Evolutionary conservation across 2,888 invertebrate species (phyloP).

Genomic region (Argyresthia goedartella): DNA sequence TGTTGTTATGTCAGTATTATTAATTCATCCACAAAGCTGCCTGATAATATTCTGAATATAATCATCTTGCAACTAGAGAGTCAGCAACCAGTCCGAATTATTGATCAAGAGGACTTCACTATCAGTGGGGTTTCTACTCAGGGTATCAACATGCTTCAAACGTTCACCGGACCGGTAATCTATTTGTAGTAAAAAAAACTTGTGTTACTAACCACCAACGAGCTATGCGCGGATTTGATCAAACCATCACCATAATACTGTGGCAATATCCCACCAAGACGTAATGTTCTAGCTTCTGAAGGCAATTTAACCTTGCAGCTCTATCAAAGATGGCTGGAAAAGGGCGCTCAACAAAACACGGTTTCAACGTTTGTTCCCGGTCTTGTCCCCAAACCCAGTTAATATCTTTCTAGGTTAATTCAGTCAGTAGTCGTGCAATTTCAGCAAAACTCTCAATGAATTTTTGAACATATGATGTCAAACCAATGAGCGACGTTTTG

Average conservation of each 20-base stretch:
- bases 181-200: constrained; percentile 16
- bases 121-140: constrained; percentile 13
- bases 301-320: constrained; percentile 5
- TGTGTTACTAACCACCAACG: constrained; percentile 16
- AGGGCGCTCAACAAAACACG: constrained; percentile 12
- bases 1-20: background rate
- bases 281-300: constrained; percentile 19
- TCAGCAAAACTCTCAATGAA: constrained; percentile 6
- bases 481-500: constrained; percentile 5
- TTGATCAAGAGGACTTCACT: background rate
- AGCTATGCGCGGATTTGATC: constrained; percentile 24
- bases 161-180: constrained; percentile 14
- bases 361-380: constrained; percentile 14
- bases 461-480: constrained; percentile 8
- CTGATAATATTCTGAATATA: background rate
- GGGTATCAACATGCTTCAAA: constrained; percentile 18
- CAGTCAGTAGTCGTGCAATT: constrained; percentile 7
- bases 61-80: background rate
- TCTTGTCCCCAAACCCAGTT: constrained; percentile 10
- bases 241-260: constrained; percentile 16
- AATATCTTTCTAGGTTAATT: constrained; percentile 11
- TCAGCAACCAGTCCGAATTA: background rate
- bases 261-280: constrained; percentile 21
- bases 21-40: background rate
- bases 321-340: constrained; percentile 18